These are phyloP conservation scores for Eolophus roseicapilla DNA, from an alignment of 2,113 vertebrate genomes.

Conservation along the genomic window DNA sequence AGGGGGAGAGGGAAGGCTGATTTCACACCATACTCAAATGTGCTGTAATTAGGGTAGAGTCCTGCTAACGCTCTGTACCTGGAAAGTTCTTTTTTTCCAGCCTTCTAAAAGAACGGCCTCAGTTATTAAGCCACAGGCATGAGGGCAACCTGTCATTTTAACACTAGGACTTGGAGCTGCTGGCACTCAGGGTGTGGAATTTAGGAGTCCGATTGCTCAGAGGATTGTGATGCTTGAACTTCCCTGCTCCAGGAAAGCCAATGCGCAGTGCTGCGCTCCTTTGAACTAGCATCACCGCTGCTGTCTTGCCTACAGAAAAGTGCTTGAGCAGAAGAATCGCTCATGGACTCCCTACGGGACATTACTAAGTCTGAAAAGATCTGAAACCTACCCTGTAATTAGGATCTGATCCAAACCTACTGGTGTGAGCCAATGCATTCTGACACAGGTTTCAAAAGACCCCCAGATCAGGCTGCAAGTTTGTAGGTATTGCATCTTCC, in stretches of 20 bases:
- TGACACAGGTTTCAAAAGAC: neutral
- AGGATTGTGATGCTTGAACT: neutral
- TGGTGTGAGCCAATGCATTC: rapidly evolving
- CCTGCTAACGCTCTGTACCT: neutral
- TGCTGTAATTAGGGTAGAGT: neutral
- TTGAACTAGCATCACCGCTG: rapidly evolving
- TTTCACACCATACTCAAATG: neutral
- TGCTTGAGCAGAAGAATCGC: rapidly evolving
- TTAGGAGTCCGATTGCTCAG: neutral
- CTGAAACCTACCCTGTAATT: neutral
- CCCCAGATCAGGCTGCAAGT: neutral
- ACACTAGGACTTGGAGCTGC: neutral
- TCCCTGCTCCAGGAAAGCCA: rapidly evolving
- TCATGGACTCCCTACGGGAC: rapidly evolving
- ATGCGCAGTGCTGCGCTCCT: neutral
- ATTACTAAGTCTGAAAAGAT: neutral
- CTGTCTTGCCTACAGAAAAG: neutral
- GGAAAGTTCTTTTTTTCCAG: neutral
- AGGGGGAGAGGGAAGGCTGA: neutral
- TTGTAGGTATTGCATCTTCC: neutral
- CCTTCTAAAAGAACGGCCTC: neutral
- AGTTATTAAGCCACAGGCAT: neutral
- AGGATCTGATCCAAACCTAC: neutral
- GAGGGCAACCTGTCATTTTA: neutral
- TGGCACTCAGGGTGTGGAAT: neutral